Evolutionary conservation across 2,888 invertebrate genomes (phyloP), one percentile per base, ranked within the genome.

Genomic region (Drosophila diplacantha): DNA sequence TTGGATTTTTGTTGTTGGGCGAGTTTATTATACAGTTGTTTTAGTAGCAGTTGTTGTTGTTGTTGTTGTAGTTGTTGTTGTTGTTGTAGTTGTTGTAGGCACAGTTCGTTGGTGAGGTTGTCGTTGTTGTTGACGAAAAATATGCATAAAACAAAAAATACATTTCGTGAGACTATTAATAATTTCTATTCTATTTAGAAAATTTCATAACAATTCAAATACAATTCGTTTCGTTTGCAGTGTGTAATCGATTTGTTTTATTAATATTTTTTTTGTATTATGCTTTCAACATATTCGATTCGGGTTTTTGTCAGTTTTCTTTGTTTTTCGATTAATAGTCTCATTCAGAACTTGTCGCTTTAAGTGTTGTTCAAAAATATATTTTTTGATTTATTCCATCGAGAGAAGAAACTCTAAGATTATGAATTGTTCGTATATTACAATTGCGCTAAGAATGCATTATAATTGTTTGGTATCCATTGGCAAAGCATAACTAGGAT

Each of bases 141-240:
- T 82, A 83, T 86, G 84, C 83, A 83, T 81, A 86, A 85, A 85
- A 87, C 86, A 82, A 84, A 81, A 85, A 85, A 85, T 77, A 85
- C 85, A 87, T 82, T 84, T 80, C 78, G 85, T 88, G 87, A 87
- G 87, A 87, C 86, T 86, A 86, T 87, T 87, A 87, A 86, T 81
- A 80, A 73, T 54, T 49, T 67, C 62, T 55, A 63, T 71, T 80
- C 72, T 59, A 66, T 57, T 39, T 62, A 54, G 56, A 52, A 52
- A 70, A 70, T 74, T 70, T 72, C 56, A 49, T 70, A 56, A 65
- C 68, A 37, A 58, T 50, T 65, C 63, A 50, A 50, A 71, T 67
- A 61, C 65, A 65, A 47, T 63, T 52, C 35, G 18, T 52, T 63
- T 64, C 16, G 12, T 52, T 37, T 14, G 55, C 31, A 11, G 55